These are phyloP conservation scores for Shinisaurus crocodilurus DNA, from an alignment of 2,113 vertebrate species.

Conservation along the genomic window DNA sequence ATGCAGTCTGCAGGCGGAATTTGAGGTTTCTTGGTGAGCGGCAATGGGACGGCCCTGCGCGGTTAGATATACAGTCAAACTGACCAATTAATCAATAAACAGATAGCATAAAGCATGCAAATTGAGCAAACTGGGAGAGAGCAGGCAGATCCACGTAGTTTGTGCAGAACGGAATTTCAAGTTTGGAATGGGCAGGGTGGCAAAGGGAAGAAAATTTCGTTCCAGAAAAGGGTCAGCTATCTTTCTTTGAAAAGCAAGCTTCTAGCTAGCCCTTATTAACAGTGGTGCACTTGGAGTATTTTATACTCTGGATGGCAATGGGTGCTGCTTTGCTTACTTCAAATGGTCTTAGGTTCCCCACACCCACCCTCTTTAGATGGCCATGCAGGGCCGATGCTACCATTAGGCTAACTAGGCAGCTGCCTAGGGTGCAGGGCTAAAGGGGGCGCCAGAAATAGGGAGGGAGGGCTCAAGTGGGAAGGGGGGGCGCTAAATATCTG, in stretches of 20 bases:
- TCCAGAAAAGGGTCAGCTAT: background rate
- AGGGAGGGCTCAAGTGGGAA: too few species aligned
- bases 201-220: background rate
- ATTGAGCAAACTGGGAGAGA: background rate
- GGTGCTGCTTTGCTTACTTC: background rate
- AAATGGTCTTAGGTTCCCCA: background rate
- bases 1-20: background rate
- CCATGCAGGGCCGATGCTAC: too few species aligned
- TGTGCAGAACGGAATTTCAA: background rate
- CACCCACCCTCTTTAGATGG: background rate
- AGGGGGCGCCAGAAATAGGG: too few species aligned
- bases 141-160: background rate
- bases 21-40: background rate
- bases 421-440: too few species aligned
- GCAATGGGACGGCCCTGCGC: background rate
- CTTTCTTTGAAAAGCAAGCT: background rate
- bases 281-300: too few species aligned
- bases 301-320: background rate
- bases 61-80: background rate
- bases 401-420: too few species aligned
- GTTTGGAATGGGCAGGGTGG: background rate
- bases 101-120: background rate
- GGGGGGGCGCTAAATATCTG: too few species aligned
- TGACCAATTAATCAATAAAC: background rate
- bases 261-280: background rate